Percentiles rank a stretch among this genome's conserved stretches.
phyloP scores from a whole-genome alignment of 2,888 invertebrate species.

The Tryphoninae sp. region DNA sequence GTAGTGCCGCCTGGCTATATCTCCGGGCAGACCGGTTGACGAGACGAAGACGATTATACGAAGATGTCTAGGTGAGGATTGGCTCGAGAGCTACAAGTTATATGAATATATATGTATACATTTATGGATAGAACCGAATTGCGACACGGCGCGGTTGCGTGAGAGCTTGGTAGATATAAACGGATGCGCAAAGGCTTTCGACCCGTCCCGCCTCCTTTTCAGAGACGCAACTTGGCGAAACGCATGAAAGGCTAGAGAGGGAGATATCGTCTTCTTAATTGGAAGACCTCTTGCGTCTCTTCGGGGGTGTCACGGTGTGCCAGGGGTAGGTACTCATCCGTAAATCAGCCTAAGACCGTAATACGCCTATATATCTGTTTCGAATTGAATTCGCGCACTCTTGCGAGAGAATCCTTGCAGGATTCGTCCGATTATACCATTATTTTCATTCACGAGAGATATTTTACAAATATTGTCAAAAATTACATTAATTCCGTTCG shows the following conservation, averaged over 20 bases:
- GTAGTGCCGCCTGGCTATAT: conserved; percentile 4
- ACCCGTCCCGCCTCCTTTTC: neutral
- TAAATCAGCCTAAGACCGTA: neutral
- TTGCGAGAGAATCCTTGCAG: too few species aligned
- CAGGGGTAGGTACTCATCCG: neutral
- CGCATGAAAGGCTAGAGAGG: neutral
- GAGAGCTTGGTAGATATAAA: conserved; percentile 55
- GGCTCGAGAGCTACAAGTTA: conserved; percentile 7
- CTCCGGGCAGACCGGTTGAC: conserved; percentile 45
- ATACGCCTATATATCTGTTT: neutral
- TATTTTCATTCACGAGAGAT: too few species aligned
- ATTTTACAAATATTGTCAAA: too few species aligned
- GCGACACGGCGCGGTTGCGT: conserved; percentile 58
- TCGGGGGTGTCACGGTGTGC: neutral
- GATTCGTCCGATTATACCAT: too few species aligned
- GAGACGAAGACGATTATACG: conserved; percentile 35
- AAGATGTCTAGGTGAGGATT: conserved; percentile 38
- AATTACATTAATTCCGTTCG: too few species aligned
- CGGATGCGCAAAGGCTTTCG: conserved; percentile 1
- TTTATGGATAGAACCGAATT: conserved; percentile 48
- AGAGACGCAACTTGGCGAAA: neutral
- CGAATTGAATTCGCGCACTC: too few species aligned
- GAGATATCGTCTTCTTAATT: conserved; percentile 18
- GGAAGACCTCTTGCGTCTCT: neutral
- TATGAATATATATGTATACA: conserved; percentile 14